Conservation (phyloP, 2,113 vertebrate species). For the Oncorhynchus gorbuscha region DNA sequence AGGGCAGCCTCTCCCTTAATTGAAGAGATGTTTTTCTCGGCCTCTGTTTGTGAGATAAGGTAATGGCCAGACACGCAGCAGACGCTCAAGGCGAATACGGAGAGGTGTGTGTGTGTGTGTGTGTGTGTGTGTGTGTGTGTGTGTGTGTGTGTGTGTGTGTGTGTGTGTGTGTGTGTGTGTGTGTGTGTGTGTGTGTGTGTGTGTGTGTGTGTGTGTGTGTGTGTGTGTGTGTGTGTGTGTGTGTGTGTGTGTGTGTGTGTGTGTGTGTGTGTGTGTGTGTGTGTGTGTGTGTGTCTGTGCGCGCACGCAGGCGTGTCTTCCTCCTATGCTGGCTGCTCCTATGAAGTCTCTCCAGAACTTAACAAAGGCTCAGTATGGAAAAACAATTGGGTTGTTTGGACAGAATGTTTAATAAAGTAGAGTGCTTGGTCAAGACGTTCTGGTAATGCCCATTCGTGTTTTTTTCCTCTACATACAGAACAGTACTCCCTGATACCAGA, state of each 20-base stretch:
- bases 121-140: not conserved
- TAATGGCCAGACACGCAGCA: not conserved
- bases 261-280: not conserved
- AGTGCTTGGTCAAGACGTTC: conserved; percentile 37
- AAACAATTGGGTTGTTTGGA: conserved; percentile 53
- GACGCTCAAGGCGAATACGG: not conserved
- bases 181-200: not conserved
- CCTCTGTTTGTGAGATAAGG: not conserved
- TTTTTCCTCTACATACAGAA: conserved; percentile 32
- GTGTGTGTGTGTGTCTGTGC: not conserved
- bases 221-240: not conserved
- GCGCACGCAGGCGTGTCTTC: too few species aligned
- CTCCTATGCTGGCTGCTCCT: conserved; percentile 5
- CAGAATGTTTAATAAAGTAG: conserved; percentile 49
- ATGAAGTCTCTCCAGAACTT: conserved; percentile 43
- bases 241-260: not conserved
- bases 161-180: not conserved
- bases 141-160: not conserved
- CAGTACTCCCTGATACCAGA: conserved; percentile 25
- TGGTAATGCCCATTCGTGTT: conserved; percentile 44
- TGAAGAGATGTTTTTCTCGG: not conserved
- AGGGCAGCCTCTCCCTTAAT: conserved; percentile 2
- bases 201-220: conserved; percentile 5
- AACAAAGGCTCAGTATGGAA: conserved; percentile 23
- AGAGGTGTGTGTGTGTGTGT: not conserved